Conservation (phyloP, 1,140 invertebrate species). For the Andrena cerasifolii region DNA sequence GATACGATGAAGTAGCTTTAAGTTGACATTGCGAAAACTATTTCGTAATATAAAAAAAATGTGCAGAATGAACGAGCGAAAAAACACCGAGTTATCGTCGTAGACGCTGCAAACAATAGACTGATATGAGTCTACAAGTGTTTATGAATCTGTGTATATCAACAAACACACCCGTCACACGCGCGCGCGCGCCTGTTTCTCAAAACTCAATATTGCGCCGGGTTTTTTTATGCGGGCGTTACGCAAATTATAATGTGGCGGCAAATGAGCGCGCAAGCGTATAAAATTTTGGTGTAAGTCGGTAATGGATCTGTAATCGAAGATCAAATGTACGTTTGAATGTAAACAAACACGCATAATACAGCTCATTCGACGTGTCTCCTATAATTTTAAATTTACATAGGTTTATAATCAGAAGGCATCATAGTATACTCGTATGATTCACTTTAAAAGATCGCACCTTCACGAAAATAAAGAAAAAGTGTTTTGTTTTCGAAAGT, state of each 20-base stretch:
- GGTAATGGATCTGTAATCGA: slow-evolving; percentile 38
- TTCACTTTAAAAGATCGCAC: slow-evolving; percentile 23
- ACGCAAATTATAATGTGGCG: neutral
- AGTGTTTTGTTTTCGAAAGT: slow-evolving; percentile 31
- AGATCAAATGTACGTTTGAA: slow-evolving; percentile 43
- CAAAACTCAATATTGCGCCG: neutral
- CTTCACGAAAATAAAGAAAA: slow-evolving; percentile 32
- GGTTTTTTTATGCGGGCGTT: slow-evolving; percentile 1
- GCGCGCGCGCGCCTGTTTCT: neutral
- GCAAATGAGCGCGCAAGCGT: neutral
- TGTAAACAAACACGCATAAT: slow-evolving; percentile 48
- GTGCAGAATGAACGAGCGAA: slow-evolving; percentile 2
- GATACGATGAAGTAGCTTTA: slow-evolving; percentile 41
- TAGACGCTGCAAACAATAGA: neutral
- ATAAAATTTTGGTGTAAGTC: slow-evolving; percentile 33
- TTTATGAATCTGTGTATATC: slow-evolving; percentile 17
- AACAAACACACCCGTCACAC: neutral
- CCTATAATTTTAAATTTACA: slow-evolving; percentile 7
- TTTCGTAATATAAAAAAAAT: neutral
- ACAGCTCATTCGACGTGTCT: slow-evolving; percentile 44
- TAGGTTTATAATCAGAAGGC: slow-evolving; percentile 29
- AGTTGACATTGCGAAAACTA: slow-evolving; percentile 4
- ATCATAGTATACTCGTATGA: slow-evolving; percentile 17
- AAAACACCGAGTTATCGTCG: slow-evolving; percentile 3
- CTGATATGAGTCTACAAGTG: neutral